phyloP scores from a whole-genome alignment of 2,888 invertebrate genomes.

The Melieria crassipennis region DNA sequence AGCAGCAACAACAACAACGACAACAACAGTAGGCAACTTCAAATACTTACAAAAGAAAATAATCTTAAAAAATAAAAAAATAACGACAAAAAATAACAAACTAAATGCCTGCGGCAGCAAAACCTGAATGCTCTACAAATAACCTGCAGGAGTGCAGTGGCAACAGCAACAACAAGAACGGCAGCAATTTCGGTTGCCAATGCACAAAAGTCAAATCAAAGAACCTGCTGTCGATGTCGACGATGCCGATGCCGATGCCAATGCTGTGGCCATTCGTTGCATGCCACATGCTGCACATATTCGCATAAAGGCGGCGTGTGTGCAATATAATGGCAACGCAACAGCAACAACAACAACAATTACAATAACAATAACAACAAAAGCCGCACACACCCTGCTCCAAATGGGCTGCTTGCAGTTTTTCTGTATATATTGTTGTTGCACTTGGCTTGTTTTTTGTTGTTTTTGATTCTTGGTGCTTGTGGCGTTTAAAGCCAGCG shows the following conservation, averaged over 20 bases:
- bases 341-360: no score
- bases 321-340: background rate
- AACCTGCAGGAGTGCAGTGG: background rate
- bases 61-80: background rate
- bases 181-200: background rate
- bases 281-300: background rate
- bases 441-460: no score
- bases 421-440: background rate
- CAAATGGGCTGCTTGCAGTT: background rate
- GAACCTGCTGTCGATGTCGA: background rate
- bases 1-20: background rate
- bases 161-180: background rate
- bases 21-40: no score
- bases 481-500: no score
- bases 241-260: conserved; percentile 12
- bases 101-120: background rate
- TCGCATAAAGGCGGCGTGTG: background rate
- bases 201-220: background rate
- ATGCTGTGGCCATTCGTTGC: background rate
- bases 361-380: background rate
- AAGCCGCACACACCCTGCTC: background rate
- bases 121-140: conserved; percentile 21
- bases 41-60: no score
- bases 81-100: background rate
- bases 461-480: no score